phyloP scores from a whole-genome alignment of 2,888 invertebrate species.

The Lasioglossum malachurum region DNA sequence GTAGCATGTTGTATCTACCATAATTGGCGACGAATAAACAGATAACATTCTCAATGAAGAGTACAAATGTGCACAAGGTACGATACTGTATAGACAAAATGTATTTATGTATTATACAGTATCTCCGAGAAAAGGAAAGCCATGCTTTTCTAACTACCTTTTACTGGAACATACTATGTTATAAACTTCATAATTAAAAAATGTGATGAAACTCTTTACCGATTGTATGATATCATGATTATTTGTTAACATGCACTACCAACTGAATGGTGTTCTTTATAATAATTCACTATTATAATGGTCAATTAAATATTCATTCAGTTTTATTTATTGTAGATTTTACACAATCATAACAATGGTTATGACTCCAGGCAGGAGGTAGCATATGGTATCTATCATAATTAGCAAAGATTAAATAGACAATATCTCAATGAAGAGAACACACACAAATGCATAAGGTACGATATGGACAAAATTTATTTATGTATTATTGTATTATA shows the following conservation, averaged over 20 bases:
- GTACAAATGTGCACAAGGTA: not conserved
- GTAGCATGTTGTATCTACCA: not conserved
- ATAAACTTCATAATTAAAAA: not conserved
- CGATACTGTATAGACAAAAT: not conserved
- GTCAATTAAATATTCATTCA: not conserved
- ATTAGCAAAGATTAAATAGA: not conserved
- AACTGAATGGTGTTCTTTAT: conserved; percentile 48
- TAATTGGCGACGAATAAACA: not conserved
- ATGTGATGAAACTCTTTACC: conserved; percentile 46
- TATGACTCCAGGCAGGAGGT: not conserved
- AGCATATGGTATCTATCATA: not conserved
- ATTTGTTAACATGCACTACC: conserved; percentile 67
- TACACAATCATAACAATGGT: not conserved
- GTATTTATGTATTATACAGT: not conserved
- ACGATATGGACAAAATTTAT: not conserved
- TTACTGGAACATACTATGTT: not conserved
- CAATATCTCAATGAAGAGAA: not conserved
- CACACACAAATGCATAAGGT: not conserved
- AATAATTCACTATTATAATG: not conserved
- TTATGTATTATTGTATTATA: not conserved
- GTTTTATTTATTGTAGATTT: conserved; percentile 10
- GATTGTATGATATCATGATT: conserved; percentile 61
- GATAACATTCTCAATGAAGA: not conserved
- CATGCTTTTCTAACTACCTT: no score
- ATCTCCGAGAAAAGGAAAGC: no score